Conservation (phyloP, 35 echinoderm and acorn worm species). For the Ophioderma brevispina region DNA sequence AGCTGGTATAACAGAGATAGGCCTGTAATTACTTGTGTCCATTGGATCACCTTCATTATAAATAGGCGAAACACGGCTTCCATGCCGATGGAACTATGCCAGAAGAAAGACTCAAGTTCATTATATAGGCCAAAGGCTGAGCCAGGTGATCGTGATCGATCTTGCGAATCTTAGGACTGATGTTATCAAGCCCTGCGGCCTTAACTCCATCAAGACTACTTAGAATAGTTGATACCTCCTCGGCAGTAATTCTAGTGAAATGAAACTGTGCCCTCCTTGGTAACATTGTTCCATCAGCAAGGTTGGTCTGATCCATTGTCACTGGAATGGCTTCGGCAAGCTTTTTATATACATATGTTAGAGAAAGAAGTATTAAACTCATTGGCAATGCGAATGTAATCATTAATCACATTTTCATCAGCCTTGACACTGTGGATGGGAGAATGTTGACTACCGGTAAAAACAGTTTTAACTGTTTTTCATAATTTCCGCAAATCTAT, state of each 20-base stretch:
- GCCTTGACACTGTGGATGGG: neutral
- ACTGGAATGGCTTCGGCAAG: neutral
- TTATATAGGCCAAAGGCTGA: neutral
- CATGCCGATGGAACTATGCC: conserved; percentile 1
- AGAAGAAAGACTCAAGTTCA: conserved; percentile 19
- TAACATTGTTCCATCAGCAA: neutral
- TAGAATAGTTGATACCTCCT: neutral
- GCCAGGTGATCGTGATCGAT: neutral
- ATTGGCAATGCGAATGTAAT: neutral
- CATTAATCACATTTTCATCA: neutral
- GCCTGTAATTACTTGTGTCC: neutral
- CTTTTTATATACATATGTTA: neutral
- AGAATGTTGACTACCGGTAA: neutral
- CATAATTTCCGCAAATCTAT: too few relatives aligned
- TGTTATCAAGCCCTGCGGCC: conserved; percentile 22
- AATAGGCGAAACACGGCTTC: conserved; percentile 21
- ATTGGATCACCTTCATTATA: conserved; percentile 4
- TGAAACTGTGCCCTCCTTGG: conserved; percentile 13
- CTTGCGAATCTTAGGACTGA: neutral
- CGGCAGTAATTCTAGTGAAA: neutral
- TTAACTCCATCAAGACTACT: conserved; percentile 16
- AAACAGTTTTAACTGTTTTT: too few relatives aligned
- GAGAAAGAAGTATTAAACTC: neutral
- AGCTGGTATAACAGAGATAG: conserved; percentile 11
- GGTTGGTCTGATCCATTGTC: too few relatives aligned